phyloP scores from a whole-genome alignment of 2,113 vertebrate genomes.

The Planiliza haematocheilus region DNA sequence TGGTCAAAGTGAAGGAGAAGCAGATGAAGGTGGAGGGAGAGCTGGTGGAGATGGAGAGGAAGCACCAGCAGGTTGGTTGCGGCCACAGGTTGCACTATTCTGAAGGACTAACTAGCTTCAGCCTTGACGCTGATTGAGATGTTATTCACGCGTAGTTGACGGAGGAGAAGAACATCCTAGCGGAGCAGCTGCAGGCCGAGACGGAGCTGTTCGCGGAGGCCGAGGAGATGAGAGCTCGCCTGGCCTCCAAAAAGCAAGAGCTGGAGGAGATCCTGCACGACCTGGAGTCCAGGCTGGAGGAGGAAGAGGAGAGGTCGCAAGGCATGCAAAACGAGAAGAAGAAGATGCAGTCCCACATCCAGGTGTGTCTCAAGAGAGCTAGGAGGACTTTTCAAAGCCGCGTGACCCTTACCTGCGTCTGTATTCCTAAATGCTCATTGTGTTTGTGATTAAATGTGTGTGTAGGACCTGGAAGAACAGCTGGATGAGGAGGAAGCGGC shows the following conservation, averaged over 20 bases:
- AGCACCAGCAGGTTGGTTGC: conserved; percentile 92
- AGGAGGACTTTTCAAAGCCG: too few species aligned
- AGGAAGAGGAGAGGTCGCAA: conserved; percentile 96
- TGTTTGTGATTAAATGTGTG: conserved; percentile 21
- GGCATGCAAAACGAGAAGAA: conserved; percentile 95
- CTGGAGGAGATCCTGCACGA: conserved; percentile 98
- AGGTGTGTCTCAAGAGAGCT: conserved; percentile 80
- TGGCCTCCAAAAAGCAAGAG: conserved; percentile 97
- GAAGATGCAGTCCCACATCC: conserved; percentile 97
- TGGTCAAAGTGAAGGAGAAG: conserved; percentile 97
- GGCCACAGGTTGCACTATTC: neutral
- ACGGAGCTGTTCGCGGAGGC: conserved; percentile 98
- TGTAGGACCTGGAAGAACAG: conserved; percentile 96
- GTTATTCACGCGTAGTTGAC: conserved; percentile 79
- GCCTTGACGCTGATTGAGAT: neutral
- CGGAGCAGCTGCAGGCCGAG: conserved; percentile 97
- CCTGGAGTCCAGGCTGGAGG: conserved; percentile 96
- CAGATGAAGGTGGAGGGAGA: conserved; percentile 95
- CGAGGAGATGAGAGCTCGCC: conserved; percentile 96
- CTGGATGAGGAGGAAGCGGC: conserved; percentile 96
- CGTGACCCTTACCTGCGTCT: too few species aligned
- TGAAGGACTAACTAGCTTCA: too few species aligned
- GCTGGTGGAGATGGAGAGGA: conserved; percentile 96
- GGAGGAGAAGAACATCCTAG: conserved; percentile 98
- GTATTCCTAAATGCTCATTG: neutral